Evolutionary conservation across 2,888 invertebrate species (phyloP), one percentile per base, ranked within the genome.

Genomic region (Drosophila melanocephala): DNA sequence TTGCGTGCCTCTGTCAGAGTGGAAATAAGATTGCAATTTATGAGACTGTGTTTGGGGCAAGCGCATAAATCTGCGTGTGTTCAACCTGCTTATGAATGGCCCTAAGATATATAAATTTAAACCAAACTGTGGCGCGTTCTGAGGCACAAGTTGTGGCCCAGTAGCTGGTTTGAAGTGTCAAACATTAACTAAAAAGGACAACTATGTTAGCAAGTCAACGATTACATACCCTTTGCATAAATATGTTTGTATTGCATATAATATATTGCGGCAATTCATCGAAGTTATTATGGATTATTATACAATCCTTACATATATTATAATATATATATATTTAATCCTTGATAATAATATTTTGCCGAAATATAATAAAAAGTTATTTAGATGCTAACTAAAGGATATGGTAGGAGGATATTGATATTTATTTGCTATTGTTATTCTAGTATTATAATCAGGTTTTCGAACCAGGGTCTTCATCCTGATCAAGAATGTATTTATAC

Each of bases 1-100:
- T 95, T 95, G 91, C 96, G 94, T 14, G 95, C 95, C 79, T 94
- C 96, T 96, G 93, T 28, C 30, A 57, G 28, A 72, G 50, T 60
- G 35, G 37, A 59, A 64, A 72, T 51, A 66, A 44, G 50, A 72
- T 51, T 37, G 58, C 32, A 68, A 68, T 76, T 76, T 66, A 68
- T 76, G 39, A 64, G 53, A 32, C 44, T 47, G 28, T 42, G 37
- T 47, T 16, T 26, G 47, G 16, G 26, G 26, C 47, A 47, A 26
- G 16, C 9, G 26, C 16, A 47, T 47, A 16, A 47, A 47, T 44
- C 28, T 26, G 9, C 5, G 37, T 35, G 16, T 33, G 12, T 22
- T 53, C 33, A n/a, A n/a, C n/a, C n/a, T 12, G n/a, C 12, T 44
- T 14, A 44, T 26, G 2, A 47, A 26, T 47, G 26, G 9, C 9